Conservation (phyloP, 2,113 vertebrate genomes). For the Poecile atricapillus region DNA sequence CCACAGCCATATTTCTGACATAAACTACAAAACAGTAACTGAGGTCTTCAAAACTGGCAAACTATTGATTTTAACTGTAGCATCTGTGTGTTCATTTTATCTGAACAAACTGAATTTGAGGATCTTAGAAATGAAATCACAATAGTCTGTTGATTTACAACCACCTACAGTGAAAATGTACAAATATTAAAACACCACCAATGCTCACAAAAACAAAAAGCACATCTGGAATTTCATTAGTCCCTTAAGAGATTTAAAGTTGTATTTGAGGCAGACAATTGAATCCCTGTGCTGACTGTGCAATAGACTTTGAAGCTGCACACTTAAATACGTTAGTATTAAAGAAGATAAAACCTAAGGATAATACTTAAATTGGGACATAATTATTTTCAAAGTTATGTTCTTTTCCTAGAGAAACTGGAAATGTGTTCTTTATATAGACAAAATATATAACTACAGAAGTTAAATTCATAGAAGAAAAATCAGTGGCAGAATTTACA, state of each 20-base stretch:
- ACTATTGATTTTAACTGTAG: not conserved
- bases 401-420: not conserved
- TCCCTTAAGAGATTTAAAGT: not conserved
- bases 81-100: not conserved
- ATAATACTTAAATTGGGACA: not conserved
- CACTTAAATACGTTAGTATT: not conserved
- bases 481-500: not conserved
- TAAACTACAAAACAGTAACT: not conserved
- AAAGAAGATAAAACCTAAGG: not conserved
- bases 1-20: not conserved
- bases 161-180: not conserved
- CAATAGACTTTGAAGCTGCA: not conserved
- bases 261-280: not conserved
- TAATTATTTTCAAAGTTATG: not conserved
- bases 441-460: not conserved
- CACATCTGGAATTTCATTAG: not conserved
- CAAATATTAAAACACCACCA: not conserved
- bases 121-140: not conserved
- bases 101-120: not conserved
- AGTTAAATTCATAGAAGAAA: not conserved
- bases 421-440: not conserved
- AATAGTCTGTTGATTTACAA: not conserved
- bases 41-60: not conserved
- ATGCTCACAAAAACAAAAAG: not conserved
- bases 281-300: not conserved